Conservation (phyloP, 2,113 vertebrate genomes). For the Melanostigma gelatinosum region DNA sequence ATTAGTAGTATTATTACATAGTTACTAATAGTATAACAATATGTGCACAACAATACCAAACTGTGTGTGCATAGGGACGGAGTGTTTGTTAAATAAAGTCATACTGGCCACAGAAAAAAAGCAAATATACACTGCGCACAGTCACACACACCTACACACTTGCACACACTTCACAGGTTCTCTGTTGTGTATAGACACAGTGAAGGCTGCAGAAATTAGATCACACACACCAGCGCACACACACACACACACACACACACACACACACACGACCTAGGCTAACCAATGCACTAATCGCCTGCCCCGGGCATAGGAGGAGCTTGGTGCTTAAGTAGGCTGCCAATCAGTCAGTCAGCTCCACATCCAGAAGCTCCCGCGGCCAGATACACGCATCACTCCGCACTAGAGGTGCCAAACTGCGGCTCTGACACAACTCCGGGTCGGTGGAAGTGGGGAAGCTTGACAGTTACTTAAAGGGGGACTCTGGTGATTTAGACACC, state of each 20-base stretch:
- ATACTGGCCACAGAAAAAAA: conserved; percentile 22
- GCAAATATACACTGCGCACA: conserved; percentile 1
- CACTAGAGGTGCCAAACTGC: conserved; percentile 90
- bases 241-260: conserved; percentile 52
- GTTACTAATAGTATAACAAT: neutral
- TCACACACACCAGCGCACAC: conserved; percentile 46
- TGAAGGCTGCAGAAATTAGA: conserved; percentile 60
- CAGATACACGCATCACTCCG: conserved; percentile 91
- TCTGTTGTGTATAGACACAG: conserved; percentile 41
- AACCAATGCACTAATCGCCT: conserved; percentile 85
- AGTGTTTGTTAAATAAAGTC: conserved; percentile 23
- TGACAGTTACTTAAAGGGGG: conserved; percentile 60
- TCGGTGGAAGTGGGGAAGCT: conserved; percentile 60
- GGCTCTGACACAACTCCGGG: conserved; percentile 85
- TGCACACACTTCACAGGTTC: conserved; percentile 44
- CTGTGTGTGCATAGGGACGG: neutral
- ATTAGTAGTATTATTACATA: neutral
- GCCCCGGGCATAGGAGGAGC: conserved; percentile 88
- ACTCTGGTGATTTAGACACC: conserved; percentile 70
- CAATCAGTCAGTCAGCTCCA: conserved; percentile 99
- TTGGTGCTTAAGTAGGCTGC: conserved; percentile 92
- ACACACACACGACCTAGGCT: conserved; percentile 73
- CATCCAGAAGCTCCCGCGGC: conserved; percentile 93
- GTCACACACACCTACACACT: conserved; percentile 9
- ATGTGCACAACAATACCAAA: neutral